Conservation (phyloP, 2,113 vertebrate genomes). For the Neogobius melanostomus region DNA sequence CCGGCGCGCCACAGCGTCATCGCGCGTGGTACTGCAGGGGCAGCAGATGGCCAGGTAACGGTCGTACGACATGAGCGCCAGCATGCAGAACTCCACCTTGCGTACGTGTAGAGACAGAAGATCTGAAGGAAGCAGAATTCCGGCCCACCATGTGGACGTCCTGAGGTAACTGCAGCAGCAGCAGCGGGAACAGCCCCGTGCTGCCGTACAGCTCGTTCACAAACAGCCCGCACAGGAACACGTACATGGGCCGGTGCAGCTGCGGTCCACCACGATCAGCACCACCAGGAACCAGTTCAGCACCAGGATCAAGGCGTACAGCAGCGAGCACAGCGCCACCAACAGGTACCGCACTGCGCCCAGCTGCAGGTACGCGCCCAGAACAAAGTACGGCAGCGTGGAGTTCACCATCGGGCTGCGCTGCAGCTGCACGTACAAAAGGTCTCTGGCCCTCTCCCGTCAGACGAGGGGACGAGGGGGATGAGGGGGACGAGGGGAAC, state of each 20-base stretch:
- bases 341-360: slow-evolving; percentile 4
- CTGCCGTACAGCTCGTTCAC: slow-evolving; percentile 58
- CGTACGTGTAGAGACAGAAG: slow-evolving; percentile 58
- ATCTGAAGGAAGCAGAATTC: slow-evolving; percentile 50
- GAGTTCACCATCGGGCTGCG: slow-evolving; percentile 2
- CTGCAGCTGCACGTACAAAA: no score
- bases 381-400: slow-evolving; percentile 16
- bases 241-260: slow-evolving; percentile 63
- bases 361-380: not conserved
- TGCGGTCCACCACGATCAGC: slow-evolving; percentile 44
- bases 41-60: slow-evolving; percentile 21
- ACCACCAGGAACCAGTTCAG: slow-evolving; percentile 19
- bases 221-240: slow-evolving; percentile 59
- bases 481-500: no score
- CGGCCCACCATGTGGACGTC: slow-evolving; percentile 21
- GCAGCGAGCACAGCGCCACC: not conserved
- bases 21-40: slow-evolving; percentile 17
- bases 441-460: no score
- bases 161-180: slow-evolving; percentile 16
- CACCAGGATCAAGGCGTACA: not conserved
- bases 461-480: no score
- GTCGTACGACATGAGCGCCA: slow-evolving; percentile 32
- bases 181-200: slow-evolving; percentile 14
- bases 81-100: slow-evolving; percentile 21
- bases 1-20: slow-evolving; percentile 11